Base-by-base conservation (phyloP, 1,140 invertebrate species). In the Lethocerus indicus region DNA sequence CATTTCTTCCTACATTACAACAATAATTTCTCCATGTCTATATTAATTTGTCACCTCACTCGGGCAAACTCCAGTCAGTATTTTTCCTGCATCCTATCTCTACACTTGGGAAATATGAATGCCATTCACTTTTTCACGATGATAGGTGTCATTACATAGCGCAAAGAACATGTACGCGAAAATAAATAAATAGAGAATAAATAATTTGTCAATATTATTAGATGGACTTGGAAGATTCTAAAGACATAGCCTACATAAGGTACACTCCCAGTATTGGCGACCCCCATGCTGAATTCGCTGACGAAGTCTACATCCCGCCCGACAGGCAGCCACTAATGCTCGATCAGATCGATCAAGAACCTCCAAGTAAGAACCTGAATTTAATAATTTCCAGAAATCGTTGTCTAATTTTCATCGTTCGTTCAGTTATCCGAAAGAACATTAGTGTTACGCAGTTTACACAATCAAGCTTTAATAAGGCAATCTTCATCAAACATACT, bases 161-260 rank as follows among this genome's bases (percentile, higher is more conserved):
- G n/a, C n/a, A n/a, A n/a, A n/a, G n/a, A n/a, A n/a, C n/a, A n/a
- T n/a, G n/a, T n/a, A n/a, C n/a, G n/a, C n/a, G n/a, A n/a, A n/a
- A n/a, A n/a, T n/a, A n/a, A n/a, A n/a, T n/a, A n/a, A n/a, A n/a
- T n/a, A n/a, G n/a, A n/a, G n/a, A n/a, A n/a, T n/a, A n/a, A n/a
- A n/a, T n/a, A n/a, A n/a, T n/a, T n/a, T n/a, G n/a, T n/a, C n/a
- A n/a, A n/a, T n/a, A n/a, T n/a, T n/a, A n/a, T n/a, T n/a, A n/a
- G n/a, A n/a, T n/a, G n/a, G n/a, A n/a, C n/a, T n/a, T n/a, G n/a
- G n/a, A n/a, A n/a, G n/a, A n/a, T n/a, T n/a, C n/a, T n/a, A n/a
- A n/a, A n/a, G n/a, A n/a, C n/a, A n/a, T n/a, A n/a, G 85, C 85
- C 18, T 79, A 80, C 55, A 77, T 91, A 1, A 78, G 77, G 51